Evolutionary conservation across 2,113 vertebrate genomes (phyloP), one percentile per base, ranked within the genome.

Genomic region (Noturus placidus): DNA sequence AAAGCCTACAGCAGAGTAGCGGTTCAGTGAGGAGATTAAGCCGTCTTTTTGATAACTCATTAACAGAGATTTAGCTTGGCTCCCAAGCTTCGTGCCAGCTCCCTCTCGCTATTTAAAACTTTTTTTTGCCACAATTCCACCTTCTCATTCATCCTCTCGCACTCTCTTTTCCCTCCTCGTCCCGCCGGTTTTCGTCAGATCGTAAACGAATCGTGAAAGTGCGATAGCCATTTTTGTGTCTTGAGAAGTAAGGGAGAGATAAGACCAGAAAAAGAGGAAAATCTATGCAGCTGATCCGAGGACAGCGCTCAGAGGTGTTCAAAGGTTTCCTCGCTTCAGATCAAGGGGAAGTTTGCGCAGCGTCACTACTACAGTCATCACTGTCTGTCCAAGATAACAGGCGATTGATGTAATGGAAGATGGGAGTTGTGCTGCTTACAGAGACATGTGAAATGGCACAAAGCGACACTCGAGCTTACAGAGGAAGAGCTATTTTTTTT

Each of bases 251-350:
- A 7, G 84, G 56, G 22, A 74, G 65, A 79, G 93, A 92, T 94
- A 93, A 94, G 82, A 19, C 70, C 50, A 54, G 30, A 79, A 25
- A 94, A 92, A 92, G 89, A 92, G 93, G 90, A 90, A 93, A 95
- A 95, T 95, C 93, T 17, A 93, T 94, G 5, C 20, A 25, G 42
- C 65, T 74, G 52, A 84, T 88, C 61, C 88, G 35, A 86, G 69
- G 82, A 90, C 82, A 59, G 79, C 19, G 56, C 84, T 89, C 86
- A n/a, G 72, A 67, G 54, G 83, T 27, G 46, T 79, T 85, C 69
- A 79, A 87, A 91, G 82, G 82, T 52, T 52, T 42, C 8, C 70
- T 76, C 17, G 1, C 9, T 35, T 78, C 52, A 84, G 82, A 84
- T 83, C 67, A 46, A 19, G 17, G 14, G 74, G 83, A 87, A 84